Conservation (phyloP, 2,888 invertebrate genomes). For the Andrena camellia region DNA sequence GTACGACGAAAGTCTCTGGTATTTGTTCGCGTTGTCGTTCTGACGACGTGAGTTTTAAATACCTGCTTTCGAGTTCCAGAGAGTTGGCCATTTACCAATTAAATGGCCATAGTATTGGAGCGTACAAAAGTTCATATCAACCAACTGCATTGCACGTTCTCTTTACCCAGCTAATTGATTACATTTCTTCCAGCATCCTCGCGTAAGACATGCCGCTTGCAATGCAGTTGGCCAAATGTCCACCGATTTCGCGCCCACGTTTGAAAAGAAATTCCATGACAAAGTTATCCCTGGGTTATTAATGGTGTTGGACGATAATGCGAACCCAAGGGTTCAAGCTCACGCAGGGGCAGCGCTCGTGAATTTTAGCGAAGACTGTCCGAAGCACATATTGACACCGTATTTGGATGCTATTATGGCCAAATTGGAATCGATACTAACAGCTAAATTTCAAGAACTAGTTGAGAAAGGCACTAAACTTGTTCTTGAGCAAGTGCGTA, state of each 20-base stretch:
- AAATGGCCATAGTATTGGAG: constrained; percentile 75
- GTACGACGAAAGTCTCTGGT: constrained; percentile 65
- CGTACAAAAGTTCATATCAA: constrained; percentile 47
- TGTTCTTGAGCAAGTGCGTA: constrained; percentile 93
- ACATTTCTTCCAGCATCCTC: constrained; percentile 89
- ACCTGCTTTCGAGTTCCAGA: constrained; percentile 71
- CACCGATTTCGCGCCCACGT: constrained; percentile 98
- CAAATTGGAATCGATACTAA: constrained; percentile 95
- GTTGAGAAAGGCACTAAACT: constrained; percentile 97
- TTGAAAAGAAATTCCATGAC: constrained; percentile 99
- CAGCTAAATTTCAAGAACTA: constrained; percentile 97
- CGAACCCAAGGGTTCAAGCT: constrained; percentile 95
- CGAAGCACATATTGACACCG: constrained; percentile 95
- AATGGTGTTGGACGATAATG: constrained; percentile 94
- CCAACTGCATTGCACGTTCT: constrained; percentile 22
- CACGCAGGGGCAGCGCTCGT: constrained; percentile 97
- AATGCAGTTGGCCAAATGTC: constrained; percentile 99
- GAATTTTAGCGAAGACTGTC: constrained; percentile 99
- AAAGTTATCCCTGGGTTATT: constrained; percentile 97
- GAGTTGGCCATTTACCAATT: constrained; percentile 69
- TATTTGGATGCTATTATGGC: constrained; percentile 97
- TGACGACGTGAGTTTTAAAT: constrained; percentile 71
- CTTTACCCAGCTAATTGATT: background rate
- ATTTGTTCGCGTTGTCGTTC: constrained; percentile 73
- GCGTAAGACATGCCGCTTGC: constrained; percentile 98